A percentile compares a stretch with the other conserved stretches of the same genome.
phyloP scores from a whole-genome alignment of 2,797 vertebrate species.

The Furcifer pardalis region DNA sequence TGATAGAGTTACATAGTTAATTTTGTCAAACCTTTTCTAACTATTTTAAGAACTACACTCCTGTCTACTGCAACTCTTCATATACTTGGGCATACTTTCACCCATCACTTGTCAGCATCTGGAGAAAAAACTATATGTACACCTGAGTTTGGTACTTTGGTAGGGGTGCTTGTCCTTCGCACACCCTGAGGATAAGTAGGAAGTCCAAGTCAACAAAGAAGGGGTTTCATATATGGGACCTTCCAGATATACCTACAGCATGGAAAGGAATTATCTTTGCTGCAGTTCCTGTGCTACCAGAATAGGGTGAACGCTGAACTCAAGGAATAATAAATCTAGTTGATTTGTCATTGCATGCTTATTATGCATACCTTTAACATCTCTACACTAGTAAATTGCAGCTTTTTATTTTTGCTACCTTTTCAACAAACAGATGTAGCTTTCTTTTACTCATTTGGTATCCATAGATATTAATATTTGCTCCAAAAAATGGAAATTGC shows the following conservation, averaged over 20 bases:
- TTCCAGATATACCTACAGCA: not conserved
- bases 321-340: slow-evolving; percentile 11
- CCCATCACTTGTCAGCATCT: not conserved
- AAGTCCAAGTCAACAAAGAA: not conserved
- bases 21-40: slow-evolving; percentile 1
- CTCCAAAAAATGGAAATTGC: slow-evolving; percentile 41
- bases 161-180: not conserved
- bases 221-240: not conserved
- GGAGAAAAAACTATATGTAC: not conserved
- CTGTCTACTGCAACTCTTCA: not conserved
- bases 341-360: slow-evolving; percentile 16
- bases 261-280: not conserved
- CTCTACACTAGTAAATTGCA: slow-evolving; percentile 21
- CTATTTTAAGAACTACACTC: not conserved
- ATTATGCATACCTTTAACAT: not conserved
- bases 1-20: not conserved
- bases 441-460: slow-evolving; percentile 22
- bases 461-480: slow-evolving; percentile 36
- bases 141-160: not conserved
- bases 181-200: not conserved
- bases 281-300: not conserved
- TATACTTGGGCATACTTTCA: not conserved
- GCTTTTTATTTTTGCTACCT: slow-evolving; percentile 8
- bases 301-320: not conserved
- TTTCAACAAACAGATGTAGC: slow-evolving; percentile 9